A percentile compares a stretch with the other conserved stretches of the same genome.
These are phyloP conservation scores for Lepus europaeus DNA, from an alignment of 2,113 vertebrate species.

Conservation along the genomic window DNA sequence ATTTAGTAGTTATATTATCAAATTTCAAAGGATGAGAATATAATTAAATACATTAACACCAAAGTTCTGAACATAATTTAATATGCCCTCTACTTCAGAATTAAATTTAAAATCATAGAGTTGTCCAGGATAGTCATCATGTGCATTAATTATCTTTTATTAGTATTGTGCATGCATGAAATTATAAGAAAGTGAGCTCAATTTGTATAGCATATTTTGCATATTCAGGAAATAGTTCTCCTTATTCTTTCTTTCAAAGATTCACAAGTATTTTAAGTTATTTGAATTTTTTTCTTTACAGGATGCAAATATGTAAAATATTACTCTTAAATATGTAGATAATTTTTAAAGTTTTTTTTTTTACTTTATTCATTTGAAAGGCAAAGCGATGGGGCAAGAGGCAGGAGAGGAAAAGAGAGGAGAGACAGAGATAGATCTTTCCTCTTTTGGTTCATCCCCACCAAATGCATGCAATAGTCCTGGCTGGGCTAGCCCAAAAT, in stretches of 20 bases:
- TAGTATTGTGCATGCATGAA: neutral
- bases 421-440: too few species aligned
- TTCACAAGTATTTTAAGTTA: neutral
- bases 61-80: constrained; percentile 36
- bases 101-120: neutral
- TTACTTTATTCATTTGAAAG: too few species aligned
- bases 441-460: too few species aligned
- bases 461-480: too few species aligned
- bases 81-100: constrained; percentile 8
- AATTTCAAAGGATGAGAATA: constrained; percentile 32
- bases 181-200: neutral
- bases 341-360: too few species aligned
- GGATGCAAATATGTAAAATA: neutral
- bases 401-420: too few species aligned
- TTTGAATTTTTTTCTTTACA: neutral
- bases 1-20: neutral
- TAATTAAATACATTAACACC: neutral
- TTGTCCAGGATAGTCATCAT: neutral
- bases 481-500: too few species aligned
- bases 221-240: neutral
- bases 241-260: neutral
- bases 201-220: neutral
- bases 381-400: too few species aligned
- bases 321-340: neutral
- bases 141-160: neutral